Evolutionary conservation across 2,797 vertebrate species (phyloP), one percentile per base, ranked within the genome.

Genomic region (Poeciliopsis presidionis): DNA sequence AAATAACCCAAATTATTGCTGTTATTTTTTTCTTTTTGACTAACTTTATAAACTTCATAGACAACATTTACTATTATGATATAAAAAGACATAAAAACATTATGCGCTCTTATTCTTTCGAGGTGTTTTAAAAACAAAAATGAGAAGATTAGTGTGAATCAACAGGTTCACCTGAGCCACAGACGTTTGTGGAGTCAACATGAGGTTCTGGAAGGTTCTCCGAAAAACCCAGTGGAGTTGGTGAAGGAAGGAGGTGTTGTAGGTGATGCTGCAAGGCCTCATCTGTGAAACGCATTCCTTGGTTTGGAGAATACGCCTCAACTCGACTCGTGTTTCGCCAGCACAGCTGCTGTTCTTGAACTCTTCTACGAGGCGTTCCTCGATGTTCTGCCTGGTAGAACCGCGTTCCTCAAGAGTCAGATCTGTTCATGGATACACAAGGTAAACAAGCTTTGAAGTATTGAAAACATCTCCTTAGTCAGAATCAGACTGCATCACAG

Each of bases 141-240:
- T 36, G 41, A 14, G 1, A 55, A 41, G 25, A 0, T 43, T 18
- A 5, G 5, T 57, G 14, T 46, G 2, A 13, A 18, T 25, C 20
- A 25, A 0, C 22, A 4, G 25, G 51, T 49, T 18, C 84, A 99
- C 98, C 97, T 99, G 97, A 28, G 97, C 96, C 84, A 98, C 85
- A 2, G 97, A 99, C 3, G 96, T 96, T 89, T 99, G 97, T 8
- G 97, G 97, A 85, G 96, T 98, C 75, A 98, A 85, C 82, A 97
- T 47, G 43, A 98, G 90, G 78, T 97, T 98, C 94, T 95, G 96
- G 84, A 98, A 97, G 0, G 96, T 97, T 87, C 98, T 97, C 67
- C 76, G 96, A 1, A 96, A 92, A 78, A 99, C 95, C 97, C 97
- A 99, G 30, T 82, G 93, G 22, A 99, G 92, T 91, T 99, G 98